phyloP scores from a whole-genome alignment of 2,113 vertebrate species.

The Atherinomorus stipes region DNA sequence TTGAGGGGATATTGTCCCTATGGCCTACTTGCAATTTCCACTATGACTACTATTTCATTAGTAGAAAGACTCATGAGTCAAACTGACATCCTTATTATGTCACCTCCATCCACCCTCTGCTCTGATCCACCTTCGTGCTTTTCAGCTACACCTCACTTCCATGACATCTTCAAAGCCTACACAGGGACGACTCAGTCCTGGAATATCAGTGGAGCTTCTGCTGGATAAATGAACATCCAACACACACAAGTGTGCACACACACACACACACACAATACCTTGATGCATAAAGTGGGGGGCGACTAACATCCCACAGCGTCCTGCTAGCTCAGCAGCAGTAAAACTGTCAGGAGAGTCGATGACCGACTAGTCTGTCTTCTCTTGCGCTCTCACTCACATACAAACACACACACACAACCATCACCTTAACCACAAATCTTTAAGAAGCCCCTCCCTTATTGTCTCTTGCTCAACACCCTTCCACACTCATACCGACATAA shows the following conservation, averaged over 20 bases:
- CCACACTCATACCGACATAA: conserved; percentile 7
- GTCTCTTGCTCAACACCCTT: conserved; percentile 32
- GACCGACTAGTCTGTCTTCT: conserved; percentile 47
- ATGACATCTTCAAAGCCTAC: background rate
- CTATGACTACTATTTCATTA: background rate
- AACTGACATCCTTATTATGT: background rate
- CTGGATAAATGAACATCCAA: background rate
- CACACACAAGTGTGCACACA: background rate
- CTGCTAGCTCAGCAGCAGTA: conserved; percentile 74
- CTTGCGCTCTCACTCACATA: background rate
- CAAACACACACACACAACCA: conserved; percentile 10
- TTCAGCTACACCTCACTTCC: background rate
- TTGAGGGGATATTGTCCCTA: background rate
- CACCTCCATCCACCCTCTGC: background rate
- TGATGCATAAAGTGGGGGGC: conserved; percentile 52
- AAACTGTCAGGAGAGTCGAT: conserved; percentile 71
- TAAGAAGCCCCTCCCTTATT: conserved; percentile 19
- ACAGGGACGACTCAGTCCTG: too few species aligned
- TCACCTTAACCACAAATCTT: conserved; percentile 68
- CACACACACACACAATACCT: conserved; percentile 33
- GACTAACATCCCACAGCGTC: conserved; percentile 50
- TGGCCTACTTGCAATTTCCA: background rate
- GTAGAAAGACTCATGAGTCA: background rate
- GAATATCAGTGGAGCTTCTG: background rate
- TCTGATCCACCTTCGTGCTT: background rate